These are phyloP conservation scores for Cavia aperea DNA, from an alignment of 2,113 vertebrate genomes.

Conservation along the genomic window DNA sequence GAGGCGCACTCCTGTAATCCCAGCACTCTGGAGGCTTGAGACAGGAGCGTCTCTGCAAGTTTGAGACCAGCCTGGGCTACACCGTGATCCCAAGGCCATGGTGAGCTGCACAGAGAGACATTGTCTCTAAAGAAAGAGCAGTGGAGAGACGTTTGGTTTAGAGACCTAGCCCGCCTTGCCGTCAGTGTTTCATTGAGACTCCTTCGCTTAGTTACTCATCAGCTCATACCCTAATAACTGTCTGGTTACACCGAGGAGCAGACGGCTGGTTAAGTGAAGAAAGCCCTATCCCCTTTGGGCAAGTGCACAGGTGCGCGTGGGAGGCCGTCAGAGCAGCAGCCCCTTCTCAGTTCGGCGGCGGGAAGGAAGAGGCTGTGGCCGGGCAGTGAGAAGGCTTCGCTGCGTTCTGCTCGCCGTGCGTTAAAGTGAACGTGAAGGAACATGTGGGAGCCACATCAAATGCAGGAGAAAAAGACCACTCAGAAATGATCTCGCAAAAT, in stretches of 20 bases:
- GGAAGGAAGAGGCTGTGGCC: background rate
- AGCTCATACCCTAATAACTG: background rate
- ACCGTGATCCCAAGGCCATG: no score
- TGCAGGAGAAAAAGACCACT: background rate
- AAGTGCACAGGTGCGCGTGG: background rate
- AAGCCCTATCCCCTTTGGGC: background rate
- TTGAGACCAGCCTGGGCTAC: no score
- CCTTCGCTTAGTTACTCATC: constrained; percentile 9
- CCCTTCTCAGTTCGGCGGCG: background rate
- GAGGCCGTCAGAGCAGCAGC: background rate
- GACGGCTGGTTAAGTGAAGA: background rate
- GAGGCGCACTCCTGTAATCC: no score
- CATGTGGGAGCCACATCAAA: constrained; percentile 17
- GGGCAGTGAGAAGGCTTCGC: background rate
- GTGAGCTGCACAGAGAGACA: no score
- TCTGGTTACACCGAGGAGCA: background rate
- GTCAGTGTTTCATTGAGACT: constrained; percentile 39
- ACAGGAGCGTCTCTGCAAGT: no score
- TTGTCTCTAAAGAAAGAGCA: no score
- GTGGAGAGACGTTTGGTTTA: background rate
- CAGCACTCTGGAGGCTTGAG: no score
- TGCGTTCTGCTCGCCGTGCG: background rate
- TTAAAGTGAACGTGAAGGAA: constrained; percentile 14
- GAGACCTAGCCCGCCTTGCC: background rate
- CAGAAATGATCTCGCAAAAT: background rate